Evolutionary conservation across 1,140 invertebrate genomes (phyloP).

Genomic region (Pseudomyrmex sp.): DNA sequence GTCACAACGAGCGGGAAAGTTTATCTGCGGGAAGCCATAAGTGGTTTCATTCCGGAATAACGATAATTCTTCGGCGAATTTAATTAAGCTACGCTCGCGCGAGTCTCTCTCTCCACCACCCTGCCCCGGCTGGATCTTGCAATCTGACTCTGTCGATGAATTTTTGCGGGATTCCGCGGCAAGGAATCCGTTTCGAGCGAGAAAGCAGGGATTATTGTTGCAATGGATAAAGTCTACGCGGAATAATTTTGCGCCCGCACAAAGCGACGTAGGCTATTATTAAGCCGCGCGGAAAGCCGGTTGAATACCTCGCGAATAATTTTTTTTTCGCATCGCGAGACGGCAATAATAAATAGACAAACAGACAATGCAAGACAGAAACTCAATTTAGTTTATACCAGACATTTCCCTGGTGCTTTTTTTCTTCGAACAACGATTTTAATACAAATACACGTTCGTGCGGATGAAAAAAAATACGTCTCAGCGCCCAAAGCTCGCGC

Average conservation of each 20-base stretch:
- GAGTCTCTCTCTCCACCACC: conserved; percentile 54
- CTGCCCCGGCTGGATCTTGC: conserved; percentile 41
- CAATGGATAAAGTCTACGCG: conserved; percentile 37
- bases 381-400: conserved; percentile 22
- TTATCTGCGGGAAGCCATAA: conserved; percentile 79
- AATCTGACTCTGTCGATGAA: conserved; percentile 66
- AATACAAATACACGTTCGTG: background rate
- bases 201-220: conserved; percentile 49
- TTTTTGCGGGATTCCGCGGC: conserved; percentile 60
- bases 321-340: background rate
- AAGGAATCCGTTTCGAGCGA: conserved; percentile 22
- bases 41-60: conserved; percentile 73
- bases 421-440: background rate
- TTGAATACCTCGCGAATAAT: conserved; percentile 33
- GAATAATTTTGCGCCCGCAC: conserved; percentile 46
- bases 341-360: conserved; percentile 18
- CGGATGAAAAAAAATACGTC: too few species aligned
- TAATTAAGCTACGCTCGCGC: conserved; percentile 68
- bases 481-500: background rate
- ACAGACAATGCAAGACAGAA: conserved; percentile 1
- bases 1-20: conserved; percentile 78
- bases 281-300: conserved; percentile 26
- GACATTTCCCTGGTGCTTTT: background rate
- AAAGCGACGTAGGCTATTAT: conserved; percentile 27
- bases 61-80: conserved; percentile 70